Base-by-base conservation (phyloP, 2,113 vertebrate species). In the Hydropotes inermis region DNA sequence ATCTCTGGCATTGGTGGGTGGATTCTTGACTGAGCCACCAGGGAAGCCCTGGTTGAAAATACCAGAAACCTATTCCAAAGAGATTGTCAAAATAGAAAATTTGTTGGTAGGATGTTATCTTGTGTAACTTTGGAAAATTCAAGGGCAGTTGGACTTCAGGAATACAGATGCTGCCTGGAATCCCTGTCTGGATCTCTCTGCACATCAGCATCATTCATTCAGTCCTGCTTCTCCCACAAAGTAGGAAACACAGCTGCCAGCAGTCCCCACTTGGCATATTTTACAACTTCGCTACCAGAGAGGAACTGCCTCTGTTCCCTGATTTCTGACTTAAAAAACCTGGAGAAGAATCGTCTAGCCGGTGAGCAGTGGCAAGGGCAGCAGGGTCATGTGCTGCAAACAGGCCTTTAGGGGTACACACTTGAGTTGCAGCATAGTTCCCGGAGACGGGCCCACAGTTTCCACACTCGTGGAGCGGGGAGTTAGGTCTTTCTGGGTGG, bases 251-350 rank as follows among this genome's bases (percentile, higher is more conserved):
- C 54, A 54, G 60, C 89, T 89, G 11, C 60, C 12, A 43, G 58
- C 21, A 57, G 33, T n/a, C n/a, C 79, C 60, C 7, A 33, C 36
- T 33, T 91, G 1, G 12, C 28, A 7, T 21, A 87, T 43, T 50
- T 78, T 74, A 39, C 6, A 78, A 6, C 79, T 86, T 91, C 11
- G 14, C 30, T 86, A 33, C 33, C 25, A 43, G 76, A 61, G 55
- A 91, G 52, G 83, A 94, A 19, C 84, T 94, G 78, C 58, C 52
- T 95, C n/a, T 85, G 21, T 91, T 91, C 83, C 25, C 67, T 93
- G 91, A 16, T 54, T 97, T 95, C 25, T 28, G 17, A n/a, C 47
- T 82, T 89, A 64, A 76, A 92, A 94, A 74, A 16, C 45, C 83
- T 58, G 36, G 52, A 13, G 52, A 70, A 93, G 74, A 92, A 61